A percentile compares a stretch with the other conserved stretches of the same genome.
Conservation (phyloP, 2,888 invertebrate species). For the Anarsia innoxiella region DNA sequence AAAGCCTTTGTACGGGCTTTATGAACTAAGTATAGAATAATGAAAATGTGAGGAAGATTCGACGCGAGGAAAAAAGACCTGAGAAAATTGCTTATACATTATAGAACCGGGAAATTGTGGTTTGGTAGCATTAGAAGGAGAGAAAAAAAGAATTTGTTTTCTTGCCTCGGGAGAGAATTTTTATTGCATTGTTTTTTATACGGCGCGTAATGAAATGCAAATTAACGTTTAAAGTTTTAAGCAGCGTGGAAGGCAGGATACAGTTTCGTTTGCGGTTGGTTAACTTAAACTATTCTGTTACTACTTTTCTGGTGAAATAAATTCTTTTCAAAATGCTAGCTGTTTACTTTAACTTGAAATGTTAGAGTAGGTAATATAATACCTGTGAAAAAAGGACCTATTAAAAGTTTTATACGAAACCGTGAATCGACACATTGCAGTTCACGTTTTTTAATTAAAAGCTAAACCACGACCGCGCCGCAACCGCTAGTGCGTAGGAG, state of each 20-base stretch:
- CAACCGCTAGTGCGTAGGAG: too few relatives aligned
- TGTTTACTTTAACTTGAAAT: too few relatives aligned
- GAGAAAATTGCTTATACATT: slow-evolving; percentile 24
- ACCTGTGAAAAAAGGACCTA: too few relatives aligned
- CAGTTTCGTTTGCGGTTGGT: slow-evolving; percentile 2
- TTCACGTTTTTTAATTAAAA: too few relatives aligned
- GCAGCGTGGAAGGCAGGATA: slow-evolving; percentile 10
- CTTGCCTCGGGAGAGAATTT: slow-evolving; percentile 2
- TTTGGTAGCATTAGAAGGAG: slow-evolving; percentile 14
- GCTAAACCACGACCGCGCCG: too few relatives aligned
- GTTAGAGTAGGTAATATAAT: too few relatives aligned
- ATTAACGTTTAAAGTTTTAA: slow-evolving; percentile 7
- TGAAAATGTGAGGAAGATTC: slow-evolving; percentile 37
- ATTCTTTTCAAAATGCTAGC: too few relatives aligned
- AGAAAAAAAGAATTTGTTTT: slow-evolving; percentile 9
- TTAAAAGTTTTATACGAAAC: too few relatives aligned
- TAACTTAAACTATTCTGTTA: too few relatives aligned
- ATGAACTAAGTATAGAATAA: slow-evolving; percentile 34
- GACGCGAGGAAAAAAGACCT: slow-evolving; percentile 22
- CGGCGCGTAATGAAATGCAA: slow-evolving; percentile 10
- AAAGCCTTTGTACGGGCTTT: slow-evolving; percentile 42
- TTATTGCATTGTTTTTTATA: slow-evolving; percentile 10
- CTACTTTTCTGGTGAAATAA: too few relatives aligned
- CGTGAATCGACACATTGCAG: too few relatives aligned
- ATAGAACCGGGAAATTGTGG: slow-evolving; percentile 12